Conservation (phyloP, 2,888 invertebrate species). For the Rhagium mordax region DNA sequence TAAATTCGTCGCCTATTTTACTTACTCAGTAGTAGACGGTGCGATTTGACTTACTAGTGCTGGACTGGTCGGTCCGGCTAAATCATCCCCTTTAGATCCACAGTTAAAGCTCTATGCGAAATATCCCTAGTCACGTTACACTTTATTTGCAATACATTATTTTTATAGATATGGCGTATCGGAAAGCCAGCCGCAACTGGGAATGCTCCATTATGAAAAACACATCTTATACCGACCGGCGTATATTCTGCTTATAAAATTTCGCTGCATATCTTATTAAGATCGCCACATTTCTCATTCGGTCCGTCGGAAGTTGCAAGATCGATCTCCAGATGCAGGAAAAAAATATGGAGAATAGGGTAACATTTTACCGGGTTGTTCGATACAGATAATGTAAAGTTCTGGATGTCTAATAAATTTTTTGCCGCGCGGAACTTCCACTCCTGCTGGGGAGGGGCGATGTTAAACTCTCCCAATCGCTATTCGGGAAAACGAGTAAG, state of each 20-base stretch:
- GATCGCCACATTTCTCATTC: not conserved
- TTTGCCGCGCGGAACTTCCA: not conserved
- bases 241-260: not conserved
- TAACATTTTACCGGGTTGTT: not conserved
- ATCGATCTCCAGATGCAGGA: not conserved
- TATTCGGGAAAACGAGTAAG: not conserved
- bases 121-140: not conserved
- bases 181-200: not conserved
- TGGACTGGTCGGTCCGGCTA: too few species aligned
- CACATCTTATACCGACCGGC: not conserved
- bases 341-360: not conserved
- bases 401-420: not conserved
- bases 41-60: too few species aligned
- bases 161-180: not conserved
- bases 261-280: not conserved
- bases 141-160: not conserved
- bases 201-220: not conserved
- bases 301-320: not conserved
- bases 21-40: too few species aligned
- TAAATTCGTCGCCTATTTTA: too few species aligned
- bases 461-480: not conserved
- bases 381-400: not conserved
- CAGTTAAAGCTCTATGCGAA: not conserved
- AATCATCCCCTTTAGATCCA: too few species aligned
- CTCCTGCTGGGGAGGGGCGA: not conserved